A percentile compares a stretch with the other conserved stretches of the same genome.
These are phyloP conservation scores for Proales similis DNA, from an alignment of 1,140 invertebrate species.

Conservation along the genomic window DNA sequence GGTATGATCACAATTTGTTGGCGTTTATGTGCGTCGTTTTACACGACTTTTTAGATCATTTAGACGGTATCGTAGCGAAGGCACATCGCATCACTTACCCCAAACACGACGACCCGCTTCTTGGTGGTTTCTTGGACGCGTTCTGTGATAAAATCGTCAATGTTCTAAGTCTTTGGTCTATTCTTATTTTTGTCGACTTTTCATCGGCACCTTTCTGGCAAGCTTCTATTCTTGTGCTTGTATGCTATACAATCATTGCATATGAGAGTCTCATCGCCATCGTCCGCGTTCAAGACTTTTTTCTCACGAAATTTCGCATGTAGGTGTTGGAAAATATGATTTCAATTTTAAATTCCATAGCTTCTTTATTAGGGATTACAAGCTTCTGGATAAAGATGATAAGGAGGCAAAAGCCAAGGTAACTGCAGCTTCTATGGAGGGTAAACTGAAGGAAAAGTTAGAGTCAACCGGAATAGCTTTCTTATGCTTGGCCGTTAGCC, in stretches of 20 bases:
- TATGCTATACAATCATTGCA: slow-evolving; percentile 43
- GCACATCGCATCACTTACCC: slow-evolving; percentile 42
- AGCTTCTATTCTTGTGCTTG: slow-evolving; percentile 39
- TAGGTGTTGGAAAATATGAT: neutral
- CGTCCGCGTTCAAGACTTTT: slow-evolving; percentile 49
- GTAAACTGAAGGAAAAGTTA: slow-evolving; percentile 49
- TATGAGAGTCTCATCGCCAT: slow-evolving; percentile 46
- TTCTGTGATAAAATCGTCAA: slow-evolving; percentile 50
- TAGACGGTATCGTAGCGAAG: slow-evolving; percentile 47
- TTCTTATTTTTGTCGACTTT: slow-evolving; percentile 45
- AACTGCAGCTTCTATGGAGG: slow-evolving; percentile 46
- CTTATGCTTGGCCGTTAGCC: slow-evolving; percentile 43
- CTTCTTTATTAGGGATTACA: slow-evolving; percentile 9
- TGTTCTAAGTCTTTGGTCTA: slow-evolving; percentile 45
- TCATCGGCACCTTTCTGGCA: slow-evolving; percentile 40
- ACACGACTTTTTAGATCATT: slow-evolving; percentile 45
- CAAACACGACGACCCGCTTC: slow-evolving; percentile 43
- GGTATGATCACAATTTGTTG: slow-evolving; percentile 41
- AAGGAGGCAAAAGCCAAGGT: neutral
- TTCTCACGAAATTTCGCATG: slow-evolving; percentile 41
- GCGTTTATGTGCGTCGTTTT: slow-evolving; percentile 42
- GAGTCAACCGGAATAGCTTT: slow-evolving; percentile 47
- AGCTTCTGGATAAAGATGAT: neutral
- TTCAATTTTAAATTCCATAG: slow-evolving; percentile 1
- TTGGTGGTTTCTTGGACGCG: slow-evolving; percentile 47